Conservation (phyloP, 2,888 invertebrate species). For the Gisinianus flammeolus region DNA sequence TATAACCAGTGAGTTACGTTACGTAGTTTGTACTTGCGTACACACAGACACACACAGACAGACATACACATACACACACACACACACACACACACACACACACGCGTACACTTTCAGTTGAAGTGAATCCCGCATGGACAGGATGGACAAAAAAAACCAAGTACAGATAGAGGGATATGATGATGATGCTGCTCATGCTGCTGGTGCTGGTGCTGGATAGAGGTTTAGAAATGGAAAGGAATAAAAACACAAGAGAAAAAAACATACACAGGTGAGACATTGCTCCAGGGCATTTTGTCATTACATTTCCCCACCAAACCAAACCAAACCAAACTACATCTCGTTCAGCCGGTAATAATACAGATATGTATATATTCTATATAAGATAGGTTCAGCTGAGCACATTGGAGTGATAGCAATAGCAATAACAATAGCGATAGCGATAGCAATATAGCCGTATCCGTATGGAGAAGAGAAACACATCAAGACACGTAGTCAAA, state of each 20-base stretch:
- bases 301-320: neutral
- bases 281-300: neutral
- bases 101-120: too few relatives aligned
- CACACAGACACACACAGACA: neutral
- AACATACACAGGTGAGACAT: slow-evolving; percentile 16
- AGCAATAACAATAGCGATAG: neutral
- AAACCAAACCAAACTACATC: neutral
- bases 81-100: neutral
- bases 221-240: neutral
- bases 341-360: neutral
- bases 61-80: neutral
- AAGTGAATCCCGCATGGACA: neutral
- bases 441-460: neutral
- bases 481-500: neutral
- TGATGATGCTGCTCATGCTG: too few relatives aligned
- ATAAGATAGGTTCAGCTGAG: neutral
- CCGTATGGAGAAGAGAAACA: neutral
- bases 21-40: neutral
- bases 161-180: neutral
- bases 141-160: neutral
- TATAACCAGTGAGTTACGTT: neutral
- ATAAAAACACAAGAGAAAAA: neutral
- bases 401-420: neutral
- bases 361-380: neutral
- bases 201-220: too few relatives aligned